Base-by-base conservation (phyloP, 2,113 vertebrate genomes). In the Nyctereutes procyonoides region DNA sequence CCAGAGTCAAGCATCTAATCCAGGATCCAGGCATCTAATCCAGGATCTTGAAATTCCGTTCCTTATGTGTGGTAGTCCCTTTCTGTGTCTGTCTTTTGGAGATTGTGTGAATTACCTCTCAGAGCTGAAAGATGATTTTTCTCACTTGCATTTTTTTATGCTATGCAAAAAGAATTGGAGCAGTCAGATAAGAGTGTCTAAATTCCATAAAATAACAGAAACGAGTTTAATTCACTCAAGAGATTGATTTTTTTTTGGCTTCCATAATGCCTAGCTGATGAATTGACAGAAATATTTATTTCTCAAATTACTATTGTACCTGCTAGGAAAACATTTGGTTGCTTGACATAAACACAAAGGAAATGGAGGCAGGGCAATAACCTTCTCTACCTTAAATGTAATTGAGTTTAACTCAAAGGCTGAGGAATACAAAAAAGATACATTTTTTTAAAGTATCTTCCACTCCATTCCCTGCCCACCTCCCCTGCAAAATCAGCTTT, bases 191-290 rank as follows among this genome's bases (percentile, higher is more conserved):
- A 93, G 69, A 90, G 13, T 55, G 55, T 58, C 53, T 92, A 62
- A 96, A 95, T 93, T 97, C 13, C 79, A 76, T 90, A 84, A 87
- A 69, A 63, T 82, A 89, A 53, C 30, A 90, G 96, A 95, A 84
- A 67, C 16, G 95, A 86, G 24, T 96, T 97, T 85, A 88, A 93
- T 85, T 96, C 28, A 16, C n/a, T 89, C 12, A 86, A 93, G 38
- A 94, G 76, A 62, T 24, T 89, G 74, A 58, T 7, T 38, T 60
- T 80, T 86, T 80, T 85, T 1, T 69, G 30, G 2, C 53, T 8
- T 81, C 24, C 22, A 9, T 22, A 48, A 80, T 92, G 38, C 35
- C 62, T 16, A 95, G 48, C 15, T 94, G 55, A 48, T 71, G 13
- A 30, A 32, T 53, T 76, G 82, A 83, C 80, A 84, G 85, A 94